phyloP scores from a whole-genome alignment of 2,888 invertebrate genomes.

The Leptothorax acervorum region DNA sequence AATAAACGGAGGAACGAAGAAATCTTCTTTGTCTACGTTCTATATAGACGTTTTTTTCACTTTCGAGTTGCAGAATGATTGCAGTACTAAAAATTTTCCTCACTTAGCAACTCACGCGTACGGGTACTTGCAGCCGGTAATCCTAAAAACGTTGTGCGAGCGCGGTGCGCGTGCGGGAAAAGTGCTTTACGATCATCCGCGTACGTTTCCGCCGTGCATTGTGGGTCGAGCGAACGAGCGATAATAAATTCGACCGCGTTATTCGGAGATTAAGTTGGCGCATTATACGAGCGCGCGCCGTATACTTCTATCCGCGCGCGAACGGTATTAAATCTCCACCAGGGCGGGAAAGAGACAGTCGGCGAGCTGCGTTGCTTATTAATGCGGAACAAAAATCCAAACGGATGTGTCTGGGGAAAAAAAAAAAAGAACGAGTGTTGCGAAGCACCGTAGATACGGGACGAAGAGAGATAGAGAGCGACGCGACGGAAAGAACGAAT shows the following conservation, averaged over 20 bases:
- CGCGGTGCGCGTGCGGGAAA: not conserved
- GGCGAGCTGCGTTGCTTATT: conserved; percentile 49
- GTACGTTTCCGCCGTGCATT: conserved; percentile 35
- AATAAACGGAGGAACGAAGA: not conserved
- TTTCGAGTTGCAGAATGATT: not conserved
- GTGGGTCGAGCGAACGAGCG: conserved; percentile 2
- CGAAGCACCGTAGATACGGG: not conserved
- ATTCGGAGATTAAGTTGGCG: conserved; percentile 64
- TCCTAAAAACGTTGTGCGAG: conserved; percentile 26
- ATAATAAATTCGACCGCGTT: conserved; percentile 48
- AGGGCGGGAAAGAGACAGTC: not conserved
- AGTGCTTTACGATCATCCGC: conserved; percentile 56
- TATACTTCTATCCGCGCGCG: conserved; percentile 55
- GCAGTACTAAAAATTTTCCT: not conserved
- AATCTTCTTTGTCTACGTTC: not conserved
- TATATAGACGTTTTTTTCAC: not conserved
- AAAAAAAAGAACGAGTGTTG: not conserved
- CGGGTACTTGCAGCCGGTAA: conserved; percentile 49
- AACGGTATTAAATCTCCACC: conserved; percentile 62
- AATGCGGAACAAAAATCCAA: conserved; percentile 59
- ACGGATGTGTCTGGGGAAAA: conserved; percentile 55
- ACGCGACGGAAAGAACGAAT: not conserved
- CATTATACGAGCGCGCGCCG: conserved; percentile 61
- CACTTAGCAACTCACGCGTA: not conserved
- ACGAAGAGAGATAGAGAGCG: not conserved